These are phyloP conservation scores for Synergus gifuensis DNA, from an alignment of 2,888 invertebrate species.

Conservation along the genomic window DNA sequence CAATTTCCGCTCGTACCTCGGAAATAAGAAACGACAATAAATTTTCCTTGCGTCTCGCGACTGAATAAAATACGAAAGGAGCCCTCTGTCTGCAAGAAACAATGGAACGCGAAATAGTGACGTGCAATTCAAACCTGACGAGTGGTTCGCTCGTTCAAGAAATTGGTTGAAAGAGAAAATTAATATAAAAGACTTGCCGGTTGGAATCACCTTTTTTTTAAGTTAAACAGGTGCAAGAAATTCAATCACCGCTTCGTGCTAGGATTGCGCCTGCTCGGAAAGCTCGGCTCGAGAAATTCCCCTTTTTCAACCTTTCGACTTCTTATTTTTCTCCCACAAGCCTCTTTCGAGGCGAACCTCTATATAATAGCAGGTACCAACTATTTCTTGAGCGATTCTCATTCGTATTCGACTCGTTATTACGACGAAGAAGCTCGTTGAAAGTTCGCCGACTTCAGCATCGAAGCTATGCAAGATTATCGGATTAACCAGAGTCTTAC, in stretches of 20 bases:
- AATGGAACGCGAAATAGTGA: constrained; percentile 14
- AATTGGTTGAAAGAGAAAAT: constrained; percentile 21
- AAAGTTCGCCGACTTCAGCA: constrained; percentile 35
- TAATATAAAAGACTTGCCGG: constrained; percentile 33
- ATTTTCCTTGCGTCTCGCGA: neutral
- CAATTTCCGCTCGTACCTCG: neutral
- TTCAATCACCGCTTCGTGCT: constrained; percentile 34
- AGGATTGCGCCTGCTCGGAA: constrained; percentile 2
- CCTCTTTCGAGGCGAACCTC: constrained; percentile 23
- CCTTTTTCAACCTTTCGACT: constrained; percentile 9
- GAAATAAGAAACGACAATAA: neutral
- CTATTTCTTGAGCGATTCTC: constrained; percentile 22
- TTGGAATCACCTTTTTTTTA: constrained; percentile 10
- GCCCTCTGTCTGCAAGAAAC: constrained; percentile 10
- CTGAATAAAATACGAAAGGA: constrained; percentile 28
- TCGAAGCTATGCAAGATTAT: constrained; percentile 37
- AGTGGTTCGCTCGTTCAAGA: neutral
- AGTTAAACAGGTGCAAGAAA: constrained; percentile 37
- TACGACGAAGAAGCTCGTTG: constrained; percentile 4
- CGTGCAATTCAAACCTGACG: neutral
- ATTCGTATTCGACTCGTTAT: constrained; percentile 39
- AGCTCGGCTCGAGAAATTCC: constrained; percentile 32
- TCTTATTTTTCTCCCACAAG: neutral
- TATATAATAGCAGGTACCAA: constrained; percentile 30
- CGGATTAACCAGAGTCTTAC: constrained; percentile 10